phyloP scores from a whole-genome alignment of 1,140 invertebrate species.

The Maniola jurtina region DNA sequence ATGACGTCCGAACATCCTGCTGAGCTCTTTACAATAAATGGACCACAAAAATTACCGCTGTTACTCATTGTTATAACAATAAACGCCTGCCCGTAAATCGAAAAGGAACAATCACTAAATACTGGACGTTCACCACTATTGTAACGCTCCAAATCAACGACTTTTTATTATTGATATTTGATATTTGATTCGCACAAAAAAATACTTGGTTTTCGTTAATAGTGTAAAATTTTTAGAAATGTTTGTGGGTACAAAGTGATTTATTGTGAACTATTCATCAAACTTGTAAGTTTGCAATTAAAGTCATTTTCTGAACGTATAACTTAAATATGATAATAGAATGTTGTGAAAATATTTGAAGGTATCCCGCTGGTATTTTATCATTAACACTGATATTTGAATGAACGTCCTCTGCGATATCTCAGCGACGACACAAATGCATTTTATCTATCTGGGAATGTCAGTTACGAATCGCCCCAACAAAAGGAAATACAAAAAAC shows the following conservation, averaged over 20 bases:
- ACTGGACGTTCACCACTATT: conserved; percentile 9
- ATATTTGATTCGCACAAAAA: conserved; percentile 1
- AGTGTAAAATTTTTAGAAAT: conserved; percentile 11
- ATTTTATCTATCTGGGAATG: conserved; percentile 69
- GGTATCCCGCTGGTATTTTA: conserved; percentile 69
- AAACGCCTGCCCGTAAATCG: conserved; percentile 20
- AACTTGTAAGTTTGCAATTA: conserved; percentile 38
- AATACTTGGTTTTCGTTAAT: background rate
- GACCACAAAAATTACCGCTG: conserved; percentile 37
- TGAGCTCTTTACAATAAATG: conserved; percentile 39
- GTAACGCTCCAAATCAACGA: background rate
- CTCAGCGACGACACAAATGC: conserved; percentile 64
- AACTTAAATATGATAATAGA: conserved; percentile 55
- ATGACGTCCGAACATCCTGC: conserved; percentile 52
- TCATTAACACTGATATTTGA: conserved; percentile 66
- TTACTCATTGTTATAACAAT: conserved; percentile 38
- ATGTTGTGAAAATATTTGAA: conserved; percentile 66
- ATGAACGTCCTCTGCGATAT: conserved; percentile 52
- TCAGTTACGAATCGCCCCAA: conserved; percentile 65
- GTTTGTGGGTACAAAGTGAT: conserved; percentile 4
- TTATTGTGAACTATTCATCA: conserved; percentile 35
- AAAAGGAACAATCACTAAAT: conserved; percentile 18
- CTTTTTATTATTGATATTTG: conserved; percentile 2
- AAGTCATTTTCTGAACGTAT: conserved; percentile 19
- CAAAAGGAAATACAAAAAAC: conserved; percentile 73